phyloP scores from a whole-genome alignment of 1,140 invertebrate genomes.

The Camponotus pennsylvanicus region DNA sequence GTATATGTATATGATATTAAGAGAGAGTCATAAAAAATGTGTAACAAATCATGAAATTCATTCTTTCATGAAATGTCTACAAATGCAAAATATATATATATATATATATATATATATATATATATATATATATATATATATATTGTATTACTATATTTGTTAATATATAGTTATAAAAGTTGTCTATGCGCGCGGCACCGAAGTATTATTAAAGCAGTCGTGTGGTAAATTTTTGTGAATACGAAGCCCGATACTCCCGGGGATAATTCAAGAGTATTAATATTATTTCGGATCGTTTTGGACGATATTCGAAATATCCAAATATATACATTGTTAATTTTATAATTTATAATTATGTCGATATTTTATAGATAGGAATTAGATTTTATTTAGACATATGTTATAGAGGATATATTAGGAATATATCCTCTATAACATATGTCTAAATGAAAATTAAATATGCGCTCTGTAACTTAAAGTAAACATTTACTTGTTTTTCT shows the following conservation, averaged over 20 bases:
- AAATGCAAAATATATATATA: background rate
- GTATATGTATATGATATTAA: slow-evolving; percentile 59
- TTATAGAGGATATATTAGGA: no score
- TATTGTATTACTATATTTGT: background rate
- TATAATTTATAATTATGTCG: background rate
- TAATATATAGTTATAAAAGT: slow-evolving; percentile 24
- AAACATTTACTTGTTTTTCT: no score
- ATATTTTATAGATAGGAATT: background rate
- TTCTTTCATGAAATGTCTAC: slow-evolving; percentile 39
- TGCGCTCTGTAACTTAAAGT: no score
- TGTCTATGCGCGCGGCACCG: background rate
- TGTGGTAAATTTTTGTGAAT: slow-evolving; percentile 23
- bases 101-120: background rate
- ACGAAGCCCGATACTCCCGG: background rate
- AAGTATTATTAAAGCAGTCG: background rate
- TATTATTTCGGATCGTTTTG: slow-evolving; percentile 8
- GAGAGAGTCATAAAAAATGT: slow-evolving; percentile 27
- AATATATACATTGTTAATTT: background rate
- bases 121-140: background rate
- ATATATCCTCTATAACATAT: no score
- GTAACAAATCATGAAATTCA: slow-evolving; percentile 35
- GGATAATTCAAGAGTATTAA: slow-evolving; percentile 41
- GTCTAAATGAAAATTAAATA: no score
- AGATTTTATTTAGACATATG: no score
- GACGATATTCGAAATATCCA: slow-evolving; percentile 10